Evolutionary conservation across 2,888 invertebrate genomes (phyloP).

Genomic region (Pinctada fucata): DNA sequence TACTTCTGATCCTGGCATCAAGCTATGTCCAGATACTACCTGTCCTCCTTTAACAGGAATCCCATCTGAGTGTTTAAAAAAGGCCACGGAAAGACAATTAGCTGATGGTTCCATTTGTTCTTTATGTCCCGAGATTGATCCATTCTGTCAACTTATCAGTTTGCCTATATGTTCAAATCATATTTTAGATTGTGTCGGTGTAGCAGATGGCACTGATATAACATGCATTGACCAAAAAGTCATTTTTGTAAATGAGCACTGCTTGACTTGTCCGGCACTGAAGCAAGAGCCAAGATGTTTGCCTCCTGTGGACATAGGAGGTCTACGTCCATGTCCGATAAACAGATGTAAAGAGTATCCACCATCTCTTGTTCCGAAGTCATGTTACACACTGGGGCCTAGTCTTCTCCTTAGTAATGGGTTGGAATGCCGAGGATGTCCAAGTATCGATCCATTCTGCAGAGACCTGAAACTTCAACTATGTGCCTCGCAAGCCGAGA

Average conservation of each 20-base stretch:
- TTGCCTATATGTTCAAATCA: conserved; percentile 12
- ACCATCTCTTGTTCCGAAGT: background rate
- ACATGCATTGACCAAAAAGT: conserved; percentile 15
- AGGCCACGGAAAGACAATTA: background rate
- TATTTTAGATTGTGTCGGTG: conserved; percentile 14
- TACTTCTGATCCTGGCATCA: background rate
- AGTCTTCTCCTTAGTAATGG: background rate
- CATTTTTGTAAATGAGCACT: background rate
- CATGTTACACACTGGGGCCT: background rate
- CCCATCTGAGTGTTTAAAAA: background rate
- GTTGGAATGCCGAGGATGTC: conserved; percentile 8
- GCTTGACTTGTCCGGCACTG: conserved; percentile 14
- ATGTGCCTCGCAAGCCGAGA: background rate
- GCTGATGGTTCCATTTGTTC: background rate
- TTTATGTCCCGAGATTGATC: background rate
- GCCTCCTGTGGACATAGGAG: background rate
- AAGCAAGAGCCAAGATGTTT: conserved; percentile 7
- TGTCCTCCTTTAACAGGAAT: background rate
- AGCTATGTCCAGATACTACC: background rate
- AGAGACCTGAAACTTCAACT: background rate
- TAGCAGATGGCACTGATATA: background rate
- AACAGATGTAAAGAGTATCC: background rate
- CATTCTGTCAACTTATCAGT: conserved; percentile 11
- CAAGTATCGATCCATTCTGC: background rate
- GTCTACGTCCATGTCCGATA: conserved; percentile 5